Conservation (phyloP, 2,797 vertebrate species). For the Schizothorax lantsangensis region DNA sequence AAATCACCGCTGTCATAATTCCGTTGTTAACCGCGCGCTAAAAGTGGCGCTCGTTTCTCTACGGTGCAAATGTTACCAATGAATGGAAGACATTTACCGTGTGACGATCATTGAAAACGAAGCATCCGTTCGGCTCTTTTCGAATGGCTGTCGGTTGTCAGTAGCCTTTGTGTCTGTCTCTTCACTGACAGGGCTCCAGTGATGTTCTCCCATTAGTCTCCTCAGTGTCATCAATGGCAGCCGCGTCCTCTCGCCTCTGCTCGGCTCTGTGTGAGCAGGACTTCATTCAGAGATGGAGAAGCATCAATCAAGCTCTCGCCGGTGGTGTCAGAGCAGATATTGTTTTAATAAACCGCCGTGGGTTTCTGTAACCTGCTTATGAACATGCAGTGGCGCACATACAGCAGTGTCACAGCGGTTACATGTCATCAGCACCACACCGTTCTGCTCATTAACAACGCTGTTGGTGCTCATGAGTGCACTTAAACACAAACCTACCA, state of each 20-base stretch:
- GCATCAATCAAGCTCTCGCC: constrained; percentile 69
- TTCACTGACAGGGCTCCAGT: constrained; percentile 57
- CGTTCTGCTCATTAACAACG: not conserved
- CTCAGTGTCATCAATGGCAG: constrained; percentile 72
- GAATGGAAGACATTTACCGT: constrained; percentile 63
- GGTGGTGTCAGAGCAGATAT: constrained; percentile 64
- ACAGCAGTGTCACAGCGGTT: constrained; percentile 23
- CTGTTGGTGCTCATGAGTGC: not conserved
- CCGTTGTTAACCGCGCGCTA: constrained; percentile 54
- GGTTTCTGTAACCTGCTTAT: not conserved
- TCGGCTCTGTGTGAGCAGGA: constrained; percentile 63
- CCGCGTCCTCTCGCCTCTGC: constrained; percentile 66
- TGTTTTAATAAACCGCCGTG: constrained; percentile 61
- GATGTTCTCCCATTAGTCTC: constrained; percentile 67
- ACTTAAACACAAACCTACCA: not conserved
- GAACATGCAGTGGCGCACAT: constrained; percentile 13
- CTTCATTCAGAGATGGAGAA: constrained; percentile 71
- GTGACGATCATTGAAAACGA: constrained; percentile 45
- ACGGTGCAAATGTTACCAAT: constrained; percentile 41
- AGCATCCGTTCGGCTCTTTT: constrained; percentile 3
- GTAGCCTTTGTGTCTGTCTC: constrained; percentile 42
- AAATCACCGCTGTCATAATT: constrained; percentile 51
- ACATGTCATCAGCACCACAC: constrained; percentile 1
- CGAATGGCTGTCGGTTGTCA: constrained; percentile 58
- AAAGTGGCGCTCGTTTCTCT: constrained; percentile 17